A percentile compares a stretch with the other conserved stretches of the same genome.
These are phyloP conservation scores for Phasianus colchicus DNA, from an alignment of 2,113 vertebrate genomes.

Conservation along the genomic window DNA sequence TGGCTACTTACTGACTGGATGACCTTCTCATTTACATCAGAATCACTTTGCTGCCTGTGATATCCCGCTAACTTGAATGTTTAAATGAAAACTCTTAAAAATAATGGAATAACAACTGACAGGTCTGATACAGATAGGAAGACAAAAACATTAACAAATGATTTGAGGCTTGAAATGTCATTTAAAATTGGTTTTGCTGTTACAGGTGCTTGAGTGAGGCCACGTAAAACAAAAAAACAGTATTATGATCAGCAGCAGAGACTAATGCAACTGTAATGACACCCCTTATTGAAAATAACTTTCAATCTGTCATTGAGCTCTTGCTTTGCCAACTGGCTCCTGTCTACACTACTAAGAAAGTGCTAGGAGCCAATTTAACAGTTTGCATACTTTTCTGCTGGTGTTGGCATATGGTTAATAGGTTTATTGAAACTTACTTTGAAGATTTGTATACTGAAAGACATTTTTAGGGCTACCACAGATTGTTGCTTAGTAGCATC, in stretches of 20 bases:
- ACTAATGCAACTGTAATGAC: slow-evolving; percentile 3
- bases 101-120: neutral
- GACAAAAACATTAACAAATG: neutral
- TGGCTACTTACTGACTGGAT: neutral
- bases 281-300: slow-evolving; percentile 21
- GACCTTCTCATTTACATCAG: neutral
- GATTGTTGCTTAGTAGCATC: neutral
- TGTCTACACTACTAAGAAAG: neutral
- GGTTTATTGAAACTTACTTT: slow-evolving; percentile 14
- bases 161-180: neutral
- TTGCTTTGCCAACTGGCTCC: slow-evolving; percentile 15
- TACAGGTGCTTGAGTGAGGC: neutral
- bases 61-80: neutral
- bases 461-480: neutral
- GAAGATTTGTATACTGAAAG: neutral
- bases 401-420: slow-evolving; percentile 16
- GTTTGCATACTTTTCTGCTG: neutral
- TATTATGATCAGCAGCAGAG: slow-evolving; percentile 11
- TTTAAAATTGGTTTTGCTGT: neutral
- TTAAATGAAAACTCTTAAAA: neutral
- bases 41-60: neutral
- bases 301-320: neutral
- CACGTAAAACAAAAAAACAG: neutral
- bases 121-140: neutral
- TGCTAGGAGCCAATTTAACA: slow-evolving; percentile 2